A percentile compares a stretch with the other conserved stretches of the same genome.
Conservation (phyloP, 2,888 invertebrate genomes). For the Drosophila conformis region DNA sequence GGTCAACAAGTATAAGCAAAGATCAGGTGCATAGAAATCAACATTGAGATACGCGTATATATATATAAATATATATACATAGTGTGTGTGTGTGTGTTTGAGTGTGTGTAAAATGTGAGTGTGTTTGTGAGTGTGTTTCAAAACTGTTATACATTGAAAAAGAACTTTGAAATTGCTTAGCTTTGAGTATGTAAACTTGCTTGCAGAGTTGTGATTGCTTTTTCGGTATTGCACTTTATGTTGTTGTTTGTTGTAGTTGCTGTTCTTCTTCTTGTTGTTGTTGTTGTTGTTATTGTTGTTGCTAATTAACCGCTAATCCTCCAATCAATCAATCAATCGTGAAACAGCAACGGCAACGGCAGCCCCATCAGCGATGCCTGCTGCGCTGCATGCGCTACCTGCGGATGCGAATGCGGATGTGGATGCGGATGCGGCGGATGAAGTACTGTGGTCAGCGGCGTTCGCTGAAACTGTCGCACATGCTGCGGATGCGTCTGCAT, state of each 20-base stretch:
- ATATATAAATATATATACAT: slow-evolving; percentile 50
- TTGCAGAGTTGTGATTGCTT: slow-evolving; percentile 52
- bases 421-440: slow-evolving; percentile 72
- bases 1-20: slow-evolving; percentile 28
- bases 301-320: slow-evolving; percentile 3
- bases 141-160: slow-evolving; percentile 79
- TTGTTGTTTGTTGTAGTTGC: slow-evolving; percentile 23
- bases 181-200: slow-evolving; percentile 71
- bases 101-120: slow-evolving; percentile 29
- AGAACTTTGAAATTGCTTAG: slow-evolving; percentile 72
- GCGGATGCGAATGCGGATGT: slow-evolving; percentile 56
- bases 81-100: slow-evolving; percentile 35
- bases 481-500: slow-evolving; percentile 77
- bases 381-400: slow-evolving; percentile 81
- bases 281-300: slow-evolving; percentile 12
- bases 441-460: slow-evolving; percentile 64
- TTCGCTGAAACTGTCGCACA: slow-evolving; percentile 80
- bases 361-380: slow-evolving; percentile 81
- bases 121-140: slow-evolving; percentile 53
- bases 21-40: slow-evolving; percentile 57
- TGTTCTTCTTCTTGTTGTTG: neutral
- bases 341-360: slow-evolving; percentile 83
- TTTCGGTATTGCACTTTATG: slow-evolving; percentile 34
- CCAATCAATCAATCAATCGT: slow-evolving; percentile 62
- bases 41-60: slow-evolving; percentile 37